Percentiles rank a stretch among this genome's conserved stretches.
Conservation (phyloP, 2,888 invertebrate genomes). For the Sminthurides aquaticus region DNA sequence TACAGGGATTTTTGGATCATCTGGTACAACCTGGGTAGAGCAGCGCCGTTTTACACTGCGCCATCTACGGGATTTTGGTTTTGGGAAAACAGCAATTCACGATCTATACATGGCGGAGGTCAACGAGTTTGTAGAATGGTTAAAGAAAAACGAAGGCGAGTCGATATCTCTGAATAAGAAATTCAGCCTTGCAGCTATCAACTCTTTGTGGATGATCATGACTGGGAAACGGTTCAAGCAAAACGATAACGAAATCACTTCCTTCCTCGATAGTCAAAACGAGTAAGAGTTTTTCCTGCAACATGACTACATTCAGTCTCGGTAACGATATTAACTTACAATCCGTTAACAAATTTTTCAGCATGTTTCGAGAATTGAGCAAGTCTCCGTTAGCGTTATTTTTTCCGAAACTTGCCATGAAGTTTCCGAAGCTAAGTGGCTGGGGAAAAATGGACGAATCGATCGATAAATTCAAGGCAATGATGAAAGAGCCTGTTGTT, state of each 20-base stretch:
- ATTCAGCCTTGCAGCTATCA: constrained; percentile 24
- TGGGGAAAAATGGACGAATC: not conserved
- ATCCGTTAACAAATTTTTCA: no score
- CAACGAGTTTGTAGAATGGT: constrained; percentile 9
- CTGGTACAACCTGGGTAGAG: constrained; percentile 23
- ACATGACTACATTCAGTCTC: not conserved
- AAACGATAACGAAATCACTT: not conserved
- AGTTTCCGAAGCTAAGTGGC: not conserved
- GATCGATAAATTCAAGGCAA: not conserved
- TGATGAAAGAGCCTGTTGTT: not conserved
- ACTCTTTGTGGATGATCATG: constrained; percentile 24
- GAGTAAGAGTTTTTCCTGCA: constrained; percentile 14
- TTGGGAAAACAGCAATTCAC: constrained; percentile 23
- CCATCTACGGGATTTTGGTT: constrained; percentile 24
- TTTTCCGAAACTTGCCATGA: not conserved
- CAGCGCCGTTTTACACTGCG: constrained; percentile 24
- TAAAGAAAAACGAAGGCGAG: constrained; percentile 16
- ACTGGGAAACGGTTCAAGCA: constrained; percentile 24
- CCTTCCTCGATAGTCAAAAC: not conserved
- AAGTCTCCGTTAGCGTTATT: not conserved
- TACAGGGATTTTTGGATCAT: constrained; percentile 22
- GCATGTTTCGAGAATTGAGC: not conserved
- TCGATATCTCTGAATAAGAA: constrained; percentile 20
- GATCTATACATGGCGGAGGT: constrained; percentile 22
- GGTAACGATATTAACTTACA: no score